Evolutionary conservation across 2,888 invertebrate species (phyloP), one percentile per base, ranked within the genome.

Genomic region (Cheilosia scutellata): DNA sequence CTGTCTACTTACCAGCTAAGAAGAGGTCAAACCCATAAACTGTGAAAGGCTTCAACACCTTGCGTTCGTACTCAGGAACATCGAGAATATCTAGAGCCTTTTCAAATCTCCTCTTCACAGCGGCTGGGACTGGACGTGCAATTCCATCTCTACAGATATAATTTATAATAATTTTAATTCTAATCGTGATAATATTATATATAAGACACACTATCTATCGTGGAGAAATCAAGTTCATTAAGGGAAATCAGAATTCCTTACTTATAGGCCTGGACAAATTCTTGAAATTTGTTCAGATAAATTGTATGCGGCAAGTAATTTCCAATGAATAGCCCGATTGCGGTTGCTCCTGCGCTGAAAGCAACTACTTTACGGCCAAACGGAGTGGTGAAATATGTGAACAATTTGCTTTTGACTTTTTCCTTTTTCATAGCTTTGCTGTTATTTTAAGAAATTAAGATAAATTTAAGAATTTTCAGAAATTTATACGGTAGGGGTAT

Each of bases 21-120:
- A 95, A 95, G 40, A 96, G 90, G 90, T 97, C 95, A 91, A 95
- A 95, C 27, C 97, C 96, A 92, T 93, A 94, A 2, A 95, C 95
- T 87, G 94, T 94, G 89, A 97, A 97, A 0, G 96, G 95, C 82
- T 94, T 92, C 53, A 95, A 93, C 27, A 94, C 89, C 82, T 93
- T 93, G 33, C 92, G 92, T 57, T 94, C 93, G 6, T 92, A 88
- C 16, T 93, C 91, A 0, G 93, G 87, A 1, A 96, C 76, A n/a
- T 94, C 91, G 13, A 96, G 89, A 78, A 95, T 93, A 44, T 95
- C 93, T 62, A 95, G 86, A 51, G 95, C 95, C 89, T 94, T 93
- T 7, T 94, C 89, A 83, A 94, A 94, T 29, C 94, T 92, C 4
- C 93, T 89, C 42, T 90, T 84, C 9, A 96, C 90, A 80, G 93